Base-by-base conservation (phyloP, 1,140 invertebrate genomes). In the Monomorium pharaonis region DNA sequence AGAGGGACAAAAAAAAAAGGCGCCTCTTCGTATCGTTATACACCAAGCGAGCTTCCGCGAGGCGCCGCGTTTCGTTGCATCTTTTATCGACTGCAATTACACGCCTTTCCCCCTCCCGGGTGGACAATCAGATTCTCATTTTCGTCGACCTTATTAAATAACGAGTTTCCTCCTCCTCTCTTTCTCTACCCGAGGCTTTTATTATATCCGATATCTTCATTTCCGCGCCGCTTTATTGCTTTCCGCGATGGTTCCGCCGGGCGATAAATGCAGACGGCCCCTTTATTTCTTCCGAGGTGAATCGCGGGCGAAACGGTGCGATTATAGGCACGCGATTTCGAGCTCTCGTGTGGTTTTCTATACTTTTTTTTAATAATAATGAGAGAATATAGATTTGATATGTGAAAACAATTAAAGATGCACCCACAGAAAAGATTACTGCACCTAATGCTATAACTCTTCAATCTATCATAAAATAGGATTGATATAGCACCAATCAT, bases 181-280 rank as follows among this genome's bases (percentile, higher is more conserved):
- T 24, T 30, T 21, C 37, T 37, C 37, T 33, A 24, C 16, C 3
- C 58, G 33, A 54, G 33, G n/a, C 42, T 83, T 47, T 83, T 83
- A 81, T 81, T 58, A 74, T 74, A 72, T 27, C 14, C 67, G 78
- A 83, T 74, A 83, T 83, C 78, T 83, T 83, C 51, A 83, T 83
- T 83, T 83, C 78, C 78, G 67, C 67, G 27, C 18, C 51, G 67
- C 24, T 74, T 81, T 83, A 83, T 83, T 74, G 67, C 67, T 47
- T 60, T 49, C 67, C 78, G 58, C 58, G 37, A 37, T 16, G 14
- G 16, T 33, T 44, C 14, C 1, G 5, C 30, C 51, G 24, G 21
- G 49, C 76, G 63, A 81, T 72, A 83, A 83, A 74, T 44, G 67
- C 78, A 12, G 54, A 60, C 49, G 51, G 18, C 24, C n/a, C n/a